A percentile compares a stretch with the other conserved stretches of the same genome.
Evolutionary conservation across 1,140 invertebrate genomes (phyloP).

Genomic region (Thaumatotibia leucotreta): DNA sequence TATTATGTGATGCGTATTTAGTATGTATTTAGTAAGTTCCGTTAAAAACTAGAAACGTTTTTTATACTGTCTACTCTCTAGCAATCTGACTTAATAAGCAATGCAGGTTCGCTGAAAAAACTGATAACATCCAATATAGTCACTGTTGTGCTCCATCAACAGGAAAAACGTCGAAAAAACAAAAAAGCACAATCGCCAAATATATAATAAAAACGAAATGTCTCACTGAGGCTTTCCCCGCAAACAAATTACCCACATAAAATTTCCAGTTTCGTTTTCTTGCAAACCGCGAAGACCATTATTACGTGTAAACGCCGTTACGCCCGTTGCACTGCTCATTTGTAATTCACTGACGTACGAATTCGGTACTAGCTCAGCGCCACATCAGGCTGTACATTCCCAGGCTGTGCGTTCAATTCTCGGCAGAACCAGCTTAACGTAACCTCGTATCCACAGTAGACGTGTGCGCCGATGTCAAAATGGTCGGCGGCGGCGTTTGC

Average conservation of each 20-base stretch:
- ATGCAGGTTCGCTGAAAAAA: no score
- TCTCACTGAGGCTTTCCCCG: not conserved
- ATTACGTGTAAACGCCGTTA: not conserved
- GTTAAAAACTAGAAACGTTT: no score
- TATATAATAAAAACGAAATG: not conserved
- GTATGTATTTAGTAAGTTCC: no score
- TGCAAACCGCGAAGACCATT: not conserved
- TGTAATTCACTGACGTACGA: slow-evolving; percentile 10
- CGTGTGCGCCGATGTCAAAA: no score
- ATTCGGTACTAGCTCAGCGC: not conserved
- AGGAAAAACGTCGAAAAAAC: no score
- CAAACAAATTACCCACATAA: not conserved
- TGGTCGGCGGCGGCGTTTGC: no score
- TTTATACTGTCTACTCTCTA: no score
- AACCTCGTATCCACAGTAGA: not conserved
- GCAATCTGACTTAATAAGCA: no score
- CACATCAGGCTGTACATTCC: not conserved
- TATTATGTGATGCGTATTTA: no score
- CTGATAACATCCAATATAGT: no score
- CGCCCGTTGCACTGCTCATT: slow-evolving; percentile 4
- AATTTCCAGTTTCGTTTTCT: not conserved
- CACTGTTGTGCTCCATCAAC: no score
- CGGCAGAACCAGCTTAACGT: not conserved
- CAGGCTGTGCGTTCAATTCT: not conserved
- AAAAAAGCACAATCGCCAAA: not conserved